phyloP scores from a whole-genome alignment of 2,888 invertebrate genomes.

The Coenonympha arcania region DNA sequence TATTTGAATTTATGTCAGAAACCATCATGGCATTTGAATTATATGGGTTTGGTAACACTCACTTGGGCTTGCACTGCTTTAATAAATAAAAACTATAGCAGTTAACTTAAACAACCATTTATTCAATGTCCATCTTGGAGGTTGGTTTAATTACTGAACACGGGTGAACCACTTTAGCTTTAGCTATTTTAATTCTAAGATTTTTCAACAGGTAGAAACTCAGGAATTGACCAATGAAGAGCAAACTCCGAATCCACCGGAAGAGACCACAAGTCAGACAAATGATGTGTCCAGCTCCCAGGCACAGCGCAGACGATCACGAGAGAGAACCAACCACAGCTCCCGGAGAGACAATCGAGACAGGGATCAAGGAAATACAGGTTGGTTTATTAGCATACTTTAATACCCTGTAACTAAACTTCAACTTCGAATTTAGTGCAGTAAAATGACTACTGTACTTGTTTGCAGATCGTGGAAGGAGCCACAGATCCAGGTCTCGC shows the following conservation, averaged over 20 bases:
- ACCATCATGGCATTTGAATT: too few relatives aligned
- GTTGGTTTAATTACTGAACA: too few relatives aligned
- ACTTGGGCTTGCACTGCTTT: too few relatives aligned
- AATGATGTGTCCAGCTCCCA: constrained; percentile 24
- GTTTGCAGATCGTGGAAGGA: neutral
- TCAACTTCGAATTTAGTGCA: neutral
- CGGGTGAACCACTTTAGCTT: too few relatives aligned
- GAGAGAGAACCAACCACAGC: constrained; percentile 9
- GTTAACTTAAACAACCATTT: too few relatives aligned
- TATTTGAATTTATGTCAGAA: too few relatives aligned
- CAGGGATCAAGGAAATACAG: constrained; percentile 12
- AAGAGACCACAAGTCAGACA: constrained; percentile 7
- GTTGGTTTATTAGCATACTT: neutral
- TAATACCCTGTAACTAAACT: neutral
- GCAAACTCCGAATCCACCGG: constrained; percentile 7
- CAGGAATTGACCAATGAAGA: constrained; percentile 4
- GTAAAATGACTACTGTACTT: neutral
- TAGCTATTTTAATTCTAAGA: too few relatives aligned
- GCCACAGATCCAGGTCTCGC: constrained; percentile 29
- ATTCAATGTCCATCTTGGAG: too few relatives aligned
- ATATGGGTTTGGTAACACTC: too few relatives aligned
- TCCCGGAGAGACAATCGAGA: constrained; percentile 14
- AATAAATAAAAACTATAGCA: too few relatives aligned
- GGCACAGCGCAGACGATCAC: constrained; percentile 12
- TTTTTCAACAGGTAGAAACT: constrained; percentile 11